Evolutionary conservation across 1,140 invertebrate genomes (phyloP).

Genomic region (Phortica variegata): DNA sequence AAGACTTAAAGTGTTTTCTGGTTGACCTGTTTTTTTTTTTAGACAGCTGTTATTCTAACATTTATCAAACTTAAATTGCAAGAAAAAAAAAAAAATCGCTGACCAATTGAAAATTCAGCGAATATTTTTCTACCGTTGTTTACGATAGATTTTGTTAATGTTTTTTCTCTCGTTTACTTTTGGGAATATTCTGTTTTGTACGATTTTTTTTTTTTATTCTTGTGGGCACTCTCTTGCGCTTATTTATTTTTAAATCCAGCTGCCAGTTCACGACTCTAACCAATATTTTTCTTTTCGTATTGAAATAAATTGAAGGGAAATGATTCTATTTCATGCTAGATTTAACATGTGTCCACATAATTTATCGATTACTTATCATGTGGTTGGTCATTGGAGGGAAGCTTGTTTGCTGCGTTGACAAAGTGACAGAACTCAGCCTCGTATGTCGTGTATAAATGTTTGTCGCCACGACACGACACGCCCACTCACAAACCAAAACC

Average conservation of each 20-base stretch:
- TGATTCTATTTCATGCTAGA: conserved; percentile 57
- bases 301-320: conserved; percentile 56
- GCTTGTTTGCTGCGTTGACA: too few species aligned
- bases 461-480: too few species aligned
- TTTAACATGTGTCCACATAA: conserved; percentile 57
- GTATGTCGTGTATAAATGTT: too few species aligned
- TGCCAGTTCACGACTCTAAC: background rate
- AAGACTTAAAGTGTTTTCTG: too few species aligned
- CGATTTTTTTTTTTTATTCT: conserved; percentile 25
- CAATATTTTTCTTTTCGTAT: too few species aligned
- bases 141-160: conserved; percentile 20
- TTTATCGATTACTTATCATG: conserved; percentile 57
- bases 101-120: too few species aligned
- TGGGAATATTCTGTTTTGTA: background rate
- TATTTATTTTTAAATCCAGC: conserved; percentile 10
- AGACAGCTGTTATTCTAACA: too few species aligned
- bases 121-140: too few species aligned
- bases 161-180: conserved; percentile 8
- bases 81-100: too few species aligned
- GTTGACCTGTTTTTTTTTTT: too few species aligned
- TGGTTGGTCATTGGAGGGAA: conserved; percentile 24
- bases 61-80: too few species aligned
- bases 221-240: conserved; percentile 16
- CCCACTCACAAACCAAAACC: conserved; percentile 23
- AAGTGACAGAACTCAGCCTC: too few species aligned